Base-by-base conservation (phyloP, 2,888 invertebrate genomes). In the Sinotaia quadrata region DNA sequence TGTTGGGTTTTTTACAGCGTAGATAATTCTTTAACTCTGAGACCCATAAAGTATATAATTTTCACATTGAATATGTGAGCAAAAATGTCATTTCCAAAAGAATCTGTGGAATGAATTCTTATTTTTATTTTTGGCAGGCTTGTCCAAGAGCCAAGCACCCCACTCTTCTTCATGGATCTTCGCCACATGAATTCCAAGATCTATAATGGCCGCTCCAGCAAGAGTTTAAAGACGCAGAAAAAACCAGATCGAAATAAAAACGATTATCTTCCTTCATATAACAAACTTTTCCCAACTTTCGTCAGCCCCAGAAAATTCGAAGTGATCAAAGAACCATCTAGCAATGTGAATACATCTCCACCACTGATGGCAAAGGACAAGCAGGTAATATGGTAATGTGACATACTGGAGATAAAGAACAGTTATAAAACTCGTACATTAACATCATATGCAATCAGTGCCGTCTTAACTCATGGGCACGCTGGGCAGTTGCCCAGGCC, bases 261-360 rank as follows among this genome's bases (percentile, higher is more conserved):
- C 12, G 74, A 74, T 18, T 56, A 34, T n/a, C 29, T 56, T 5
- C 37, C 56, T 4, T 21, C 27, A 27, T 27, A 31, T n/a, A 37
- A 41, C 49, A 51, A 24, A 8, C 41, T 15, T 24, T 79, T 76
- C 49, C 82, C 84, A 12, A 71, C 75, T 29, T 84, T 83, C 68
- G 80, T 85, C 2, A 84, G 83, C 67, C 81, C 81, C n/a, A 74
- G 81, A 52, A 80, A 81, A 69, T 72, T 76, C n/a, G 70, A 71
- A 10, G 58, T 72, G 15, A 52, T 59, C 4, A 63, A 76, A 34
- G 76, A 80, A 51, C 77, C 79, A 8, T 61, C 76, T 5, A 79
- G 76, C 54, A 77, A 81, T 68, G 75, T 77, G 8, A 78, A 72
- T 59, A 84, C 77, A 57, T 81, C 79, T 18, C 85, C 85, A 0